Base-by-base conservation (phyloP, 2,888 invertebrate species). In the Hirtodrosophila duncani region DNA sequence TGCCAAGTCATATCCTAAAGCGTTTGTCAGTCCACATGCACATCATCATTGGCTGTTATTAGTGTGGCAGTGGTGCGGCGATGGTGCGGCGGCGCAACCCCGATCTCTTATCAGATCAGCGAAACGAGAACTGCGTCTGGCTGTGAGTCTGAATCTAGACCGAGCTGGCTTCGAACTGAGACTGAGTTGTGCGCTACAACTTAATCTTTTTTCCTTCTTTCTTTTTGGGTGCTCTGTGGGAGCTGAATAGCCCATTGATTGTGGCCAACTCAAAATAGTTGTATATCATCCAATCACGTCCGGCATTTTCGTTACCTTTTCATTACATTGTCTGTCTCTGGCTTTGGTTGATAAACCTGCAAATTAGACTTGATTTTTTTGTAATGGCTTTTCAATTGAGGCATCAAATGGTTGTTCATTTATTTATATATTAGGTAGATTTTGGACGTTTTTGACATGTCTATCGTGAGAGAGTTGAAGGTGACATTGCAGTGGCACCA, bases 1-100 rank as follows among this genome's bases (percentile, higher is more conserved):
- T 75, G 80, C 72, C 81, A 67, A 69, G 82, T 82, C 80, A 82
- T 81, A 80, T 75, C 82, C 81, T 59, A 82, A 65, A 81, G 80
- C 81, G 71, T 58, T n/a, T 57, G 52, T 45, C 43, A 37, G 42
- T 17, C 10, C 30, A 36, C 39, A 26, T 31, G 21, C 16, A 37
- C 9, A 50, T 53, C 57, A 61, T 67, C 61, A 79, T 81, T 78
- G 79, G 63, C 64, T 63, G 77, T 63, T 80, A 75, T 79, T 78
- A 70, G 67, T 58, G 50, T 39, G 50, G 16, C 48, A n/a, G n/a
- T 31, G 51, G 50, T 38, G 24, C 24, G 48, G 60, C 41, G 63
- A 50, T 51, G 71, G 78, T n/a, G n/a, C n/a, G n/a, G n/a, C n/a
- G n/a, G n/a, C n/a, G n/a, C n/a, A n/a, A n/a, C n/a, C n/a, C n/a